Percentiles rank a stretch among this genome's conserved stretches.
Evolutionary conservation across 2,797 vertebrate species (phyloP).

Genomic region (Vespertilio murinus): DNA sequence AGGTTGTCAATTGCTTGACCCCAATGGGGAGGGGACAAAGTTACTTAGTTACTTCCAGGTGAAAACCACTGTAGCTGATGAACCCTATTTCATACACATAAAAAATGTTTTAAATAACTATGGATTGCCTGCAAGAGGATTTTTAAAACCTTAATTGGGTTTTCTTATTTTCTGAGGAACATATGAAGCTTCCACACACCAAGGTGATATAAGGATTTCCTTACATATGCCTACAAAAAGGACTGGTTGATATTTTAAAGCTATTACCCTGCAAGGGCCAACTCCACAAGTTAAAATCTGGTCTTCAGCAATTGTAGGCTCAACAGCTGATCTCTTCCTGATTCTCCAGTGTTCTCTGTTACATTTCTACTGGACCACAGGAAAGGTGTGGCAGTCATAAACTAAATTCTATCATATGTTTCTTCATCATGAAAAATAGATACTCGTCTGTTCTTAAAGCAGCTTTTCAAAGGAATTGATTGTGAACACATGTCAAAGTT

Average conservation of each 20-base stretch:
- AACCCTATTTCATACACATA: background rate
- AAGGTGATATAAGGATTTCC: background rate
- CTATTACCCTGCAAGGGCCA: background rate
- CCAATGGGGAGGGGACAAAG: background rate
- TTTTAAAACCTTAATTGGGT: background rate
- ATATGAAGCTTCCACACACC: background rate
- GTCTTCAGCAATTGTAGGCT: background rate
- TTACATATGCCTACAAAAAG: background rate
- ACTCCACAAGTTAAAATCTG: background rate
- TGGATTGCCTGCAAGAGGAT: background rate
- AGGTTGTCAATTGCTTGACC: background rate
- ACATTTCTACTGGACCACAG: background rate
- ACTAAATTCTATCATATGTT: constrained; percentile 44
- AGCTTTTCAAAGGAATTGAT: background rate
- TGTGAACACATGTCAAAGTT: constrained; percentile 5
- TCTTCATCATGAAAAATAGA: constrained; percentile 53
- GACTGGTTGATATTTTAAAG: background rate
- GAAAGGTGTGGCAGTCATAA: background rate
- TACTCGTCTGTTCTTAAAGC: constrained; percentile 36
- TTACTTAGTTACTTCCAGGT: background rate
- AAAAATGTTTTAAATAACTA: background rate
- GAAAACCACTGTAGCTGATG: background rate
- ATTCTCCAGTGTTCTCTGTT: background rate
- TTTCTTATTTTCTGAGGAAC: background rate
- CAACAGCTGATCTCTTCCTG: background rate